phyloP scores from a whole-genome alignment of 2,888 invertebrate species.

The Thera obeliscata region DNA sequence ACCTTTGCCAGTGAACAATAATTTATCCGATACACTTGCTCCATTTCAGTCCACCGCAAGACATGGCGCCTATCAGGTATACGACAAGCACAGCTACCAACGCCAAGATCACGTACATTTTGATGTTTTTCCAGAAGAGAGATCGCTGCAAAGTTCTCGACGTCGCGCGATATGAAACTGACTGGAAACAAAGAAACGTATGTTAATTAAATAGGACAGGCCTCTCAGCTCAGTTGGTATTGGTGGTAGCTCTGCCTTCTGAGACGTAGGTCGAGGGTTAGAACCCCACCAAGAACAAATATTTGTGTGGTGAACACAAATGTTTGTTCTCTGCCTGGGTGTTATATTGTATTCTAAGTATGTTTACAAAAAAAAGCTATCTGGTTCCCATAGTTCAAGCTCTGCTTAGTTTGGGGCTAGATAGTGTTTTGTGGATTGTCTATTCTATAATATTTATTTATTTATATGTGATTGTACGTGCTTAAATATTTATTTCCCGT shows the following conservation, averaged over 20 bases:
- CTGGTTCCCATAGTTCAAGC: too few species aligned
- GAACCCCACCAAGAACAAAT: too few species aligned
- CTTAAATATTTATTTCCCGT: too few species aligned
- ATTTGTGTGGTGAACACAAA: too few species aligned
- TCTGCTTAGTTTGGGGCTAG: not conserved
- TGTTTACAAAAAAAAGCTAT: too few species aligned
- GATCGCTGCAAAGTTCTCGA: slow-evolving; percentile 94
- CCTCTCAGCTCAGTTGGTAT: too few species aligned
- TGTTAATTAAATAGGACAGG: not conserved
- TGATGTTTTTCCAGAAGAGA: slow-evolving; percentile 97
- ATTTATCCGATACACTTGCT: slow-evolving; percentile 86
- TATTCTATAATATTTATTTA: too few species aligned
- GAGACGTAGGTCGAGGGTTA: too few species aligned
- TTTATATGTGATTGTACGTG: too few species aligned
- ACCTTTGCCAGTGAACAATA: slow-evolving; percentile 10
- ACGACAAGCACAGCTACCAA: slow-evolving; percentile 88
- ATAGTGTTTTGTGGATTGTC: not conserved
- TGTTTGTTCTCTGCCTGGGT: too few species aligned
- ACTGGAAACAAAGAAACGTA: slow-evolving; percentile 78
- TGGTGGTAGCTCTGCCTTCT: too few species aligned
- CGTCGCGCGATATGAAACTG: slow-evolving; percentile 93
- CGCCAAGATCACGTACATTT: slow-evolving; percentile 90
- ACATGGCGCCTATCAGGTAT: slow-evolving; percentile 94
- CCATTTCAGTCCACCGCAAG: slow-evolving; percentile 94
- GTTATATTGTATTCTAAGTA: too few species aligned